Conservation (phyloP, 1,140 invertebrate genomes). For the Drosophila nannoptera region DNA sequence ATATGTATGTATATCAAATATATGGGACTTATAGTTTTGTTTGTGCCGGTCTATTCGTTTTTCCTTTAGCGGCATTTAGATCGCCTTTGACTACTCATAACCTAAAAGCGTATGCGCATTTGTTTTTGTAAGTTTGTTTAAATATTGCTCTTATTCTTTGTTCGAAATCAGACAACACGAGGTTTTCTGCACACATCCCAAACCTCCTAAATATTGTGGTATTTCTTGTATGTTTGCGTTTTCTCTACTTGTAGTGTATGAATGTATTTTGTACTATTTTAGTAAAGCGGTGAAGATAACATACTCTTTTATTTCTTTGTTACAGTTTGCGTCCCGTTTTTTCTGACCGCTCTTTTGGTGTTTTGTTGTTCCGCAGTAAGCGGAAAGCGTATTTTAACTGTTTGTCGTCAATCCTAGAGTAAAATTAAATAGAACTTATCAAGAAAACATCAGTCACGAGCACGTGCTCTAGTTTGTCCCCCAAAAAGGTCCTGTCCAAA, state of each 20-base stretch:
- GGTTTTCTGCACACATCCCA: slow-evolving; percentile 50
- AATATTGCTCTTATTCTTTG: slow-evolving; percentile 60
- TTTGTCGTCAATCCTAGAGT: slow-evolving; percentile 24
- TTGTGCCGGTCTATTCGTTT: slow-evolving; percentile 20
- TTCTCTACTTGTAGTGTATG: slow-evolving; percentile 13
- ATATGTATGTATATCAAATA: slow-evolving; percentile 7
- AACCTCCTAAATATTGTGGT: slow-evolving; percentile 45
- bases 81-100: slow-evolving; percentile 48
- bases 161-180: slow-evolving; percentile 61
- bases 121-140: slow-evolving; percentile 73
- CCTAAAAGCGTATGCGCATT: slow-evolving; percentile 56
- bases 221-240: slow-evolving; percentile 31
- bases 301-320: slow-evolving; percentile 8
- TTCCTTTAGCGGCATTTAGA: slow-evolving; percentile 60
- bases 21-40: slow-evolving; percentile 20
- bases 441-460: not conserved
- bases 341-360: not conserved
- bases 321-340: too few species aligned
- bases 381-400: not conserved
- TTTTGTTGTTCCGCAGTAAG: slow-evolving; percentile 23
- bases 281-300: too few species aligned
- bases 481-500: slow-evolving; percentile 27
- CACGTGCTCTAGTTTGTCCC: slow-evolving; percentile 17
- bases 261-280: slow-evolving; percentile 6
- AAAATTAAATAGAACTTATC: slow-evolving; percentile 40